A percentile compares a stretch with the other conserved stretches of the same genome.
Evolutionary conservation across 2,888 invertebrate genomes (phyloP).

Genomic region (Eilema griseolum): DNA sequence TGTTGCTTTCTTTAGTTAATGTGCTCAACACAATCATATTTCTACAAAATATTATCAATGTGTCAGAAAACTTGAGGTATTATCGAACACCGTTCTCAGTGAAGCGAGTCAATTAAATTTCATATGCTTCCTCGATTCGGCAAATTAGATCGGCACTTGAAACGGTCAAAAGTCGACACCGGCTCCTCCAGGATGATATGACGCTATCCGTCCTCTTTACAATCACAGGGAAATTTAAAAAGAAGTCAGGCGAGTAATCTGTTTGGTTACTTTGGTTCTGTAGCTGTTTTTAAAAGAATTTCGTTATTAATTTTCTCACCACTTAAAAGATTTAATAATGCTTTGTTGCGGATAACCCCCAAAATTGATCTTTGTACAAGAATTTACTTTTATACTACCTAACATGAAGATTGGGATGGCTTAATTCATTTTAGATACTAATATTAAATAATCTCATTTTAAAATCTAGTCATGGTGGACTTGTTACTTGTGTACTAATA

Average conservation of each 20-base stretch:
- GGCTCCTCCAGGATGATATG: slow-evolving; percentile 72
- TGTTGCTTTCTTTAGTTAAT: background rate
- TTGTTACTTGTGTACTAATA: background rate
- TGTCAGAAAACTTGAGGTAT: slow-evolving; percentile 49
- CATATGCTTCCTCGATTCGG: slow-evolving; percentile 83
- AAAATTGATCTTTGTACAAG: no score
- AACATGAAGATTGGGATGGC: no score
- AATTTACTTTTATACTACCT: no score
- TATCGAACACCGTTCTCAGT: slow-evolving; percentile 43
- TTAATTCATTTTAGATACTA: background rate
- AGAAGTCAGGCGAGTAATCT: slow-evolving; percentile 51
- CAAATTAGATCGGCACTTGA: slow-evolving; percentile 84
- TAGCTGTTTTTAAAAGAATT: slow-evolving; percentile 24
- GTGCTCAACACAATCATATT: background rate
- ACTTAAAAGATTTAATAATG: no score
- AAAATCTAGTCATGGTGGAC: background rate
- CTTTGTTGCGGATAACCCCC: no score
- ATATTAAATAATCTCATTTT: no score
- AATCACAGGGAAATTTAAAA: slow-evolving; percentile 73
- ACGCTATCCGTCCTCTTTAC: slow-evolving; percentile 67
- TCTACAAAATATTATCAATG: slow-evolving; percentile 37
- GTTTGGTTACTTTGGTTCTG: slow-evolving; percentile 58
- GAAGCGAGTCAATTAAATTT: slow-evolving; percentile 78
- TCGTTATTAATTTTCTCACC: background rate
- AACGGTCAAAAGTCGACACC: slow-evolving; percentile 85